Percentiles rank a stretch among this genome's conserved stretches.
Conservation (phyloP, 2,113 vertebrate species). For the Nesogale talazaci region DNA sequence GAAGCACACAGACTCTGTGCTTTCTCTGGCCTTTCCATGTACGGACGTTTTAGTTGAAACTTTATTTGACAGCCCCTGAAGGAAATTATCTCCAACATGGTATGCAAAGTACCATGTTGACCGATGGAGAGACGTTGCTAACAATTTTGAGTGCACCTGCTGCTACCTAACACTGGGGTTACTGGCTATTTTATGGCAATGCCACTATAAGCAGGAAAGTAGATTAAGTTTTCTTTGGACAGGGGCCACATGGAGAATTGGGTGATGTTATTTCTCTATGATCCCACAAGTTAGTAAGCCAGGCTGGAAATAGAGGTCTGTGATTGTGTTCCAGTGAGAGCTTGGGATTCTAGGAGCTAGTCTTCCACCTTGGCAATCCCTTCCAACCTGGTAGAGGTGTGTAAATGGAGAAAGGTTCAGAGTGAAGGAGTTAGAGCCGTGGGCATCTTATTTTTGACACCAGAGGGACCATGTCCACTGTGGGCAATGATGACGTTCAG, state of each 20-base stretch:
- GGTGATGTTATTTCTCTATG: neutral
- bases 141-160: neutral
- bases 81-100: neutral
- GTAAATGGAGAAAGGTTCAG: neutral
- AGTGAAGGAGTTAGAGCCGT: neutral
- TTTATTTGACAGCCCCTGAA: neutral
- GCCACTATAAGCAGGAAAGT: neutral
- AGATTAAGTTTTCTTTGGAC: constrained; percentile 25
- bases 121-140: neutral
- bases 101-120: neutral
- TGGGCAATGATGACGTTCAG: neutral
- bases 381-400: neutral
- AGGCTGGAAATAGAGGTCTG: neutral
- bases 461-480: too few species aligned
- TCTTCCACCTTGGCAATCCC: too few species aligned
- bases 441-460: neutral
- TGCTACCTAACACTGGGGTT: neutral
- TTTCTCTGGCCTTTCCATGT: neutral
- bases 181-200: neutral
- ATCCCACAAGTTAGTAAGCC: neutral
- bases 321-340: neutral
- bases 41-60: neutral
- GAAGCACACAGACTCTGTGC: neutral
- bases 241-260: neutral
- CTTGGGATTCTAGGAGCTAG: neutral